Evolutionary conservation across 2,888 invertebrate species (phyloP), one percentile per base, ranked within the genome.

Genomic region (Drosophila falleni): DNA sequence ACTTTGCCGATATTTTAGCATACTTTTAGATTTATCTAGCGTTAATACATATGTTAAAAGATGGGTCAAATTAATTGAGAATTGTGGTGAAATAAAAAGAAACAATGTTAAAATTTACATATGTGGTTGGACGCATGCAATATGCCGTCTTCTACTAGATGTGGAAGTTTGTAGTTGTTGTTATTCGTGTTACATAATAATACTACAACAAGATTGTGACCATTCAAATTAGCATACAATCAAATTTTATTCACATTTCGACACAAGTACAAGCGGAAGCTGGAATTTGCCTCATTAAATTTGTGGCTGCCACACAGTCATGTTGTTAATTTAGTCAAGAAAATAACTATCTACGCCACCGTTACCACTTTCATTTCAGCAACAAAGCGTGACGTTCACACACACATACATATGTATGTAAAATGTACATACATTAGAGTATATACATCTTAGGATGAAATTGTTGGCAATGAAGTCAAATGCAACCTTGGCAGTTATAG

Each of bases 181-280:
- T 65, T 72, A 62, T 62, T 66, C 47, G 33, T 49, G 66, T 78
- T 81, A 76, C 80, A 80, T 80, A 78, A 81, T 41, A 41, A 29
- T 23, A 19, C 15, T 29, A 31, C 26, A 50, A 46, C 35, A 62
- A 58, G 47, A 59, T 61, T 58, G 55, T 67, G 51, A 58, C 64
- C 70, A 65, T 72, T 70, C 68, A 78, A 85, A 87, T 89, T 85
- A 67, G 86, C 86, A 89, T 82, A 89, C 88, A 87, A 87, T 87
- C 76, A 76, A 80, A 78, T 74, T 78, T 69, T 83, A 88, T 83
- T 61, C 58, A 74, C 64, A 87, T 85, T 89, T 81, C 71, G 74
- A 77, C 83, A 86, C 71, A 79, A 80, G 67, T 67, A 84, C 73
- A 68, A 81, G 55, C 83, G 87, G 86, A 87, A 85, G 66, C 86